Conservation (phyloP, 2,797 vertebrate genomes). For the Onychomys leucogaster region DNA sequence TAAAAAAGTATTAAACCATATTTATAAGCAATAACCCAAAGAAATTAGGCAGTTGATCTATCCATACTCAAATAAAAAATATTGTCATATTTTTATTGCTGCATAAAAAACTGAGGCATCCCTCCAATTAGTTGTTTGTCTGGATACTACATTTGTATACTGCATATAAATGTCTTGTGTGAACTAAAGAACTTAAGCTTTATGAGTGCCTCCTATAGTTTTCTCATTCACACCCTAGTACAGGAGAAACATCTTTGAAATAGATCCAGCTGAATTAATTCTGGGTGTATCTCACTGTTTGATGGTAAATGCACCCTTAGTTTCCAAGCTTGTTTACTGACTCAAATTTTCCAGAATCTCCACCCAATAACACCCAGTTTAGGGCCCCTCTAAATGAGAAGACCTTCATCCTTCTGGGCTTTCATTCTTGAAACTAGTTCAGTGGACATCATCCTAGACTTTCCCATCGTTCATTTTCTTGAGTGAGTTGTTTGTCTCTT, state of each 20-base stretch:
- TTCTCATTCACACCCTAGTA: not conserved
- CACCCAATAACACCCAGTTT: not conserved
- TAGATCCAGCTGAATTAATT: not conserved
- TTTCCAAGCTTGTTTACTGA: not conserved
- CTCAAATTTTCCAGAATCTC: not conserved
- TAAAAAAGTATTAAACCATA: not conserved
- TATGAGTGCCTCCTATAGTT: not conserved
- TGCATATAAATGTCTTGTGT: not conserved
- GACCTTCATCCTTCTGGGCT: not conserved
- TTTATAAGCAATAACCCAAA: not conserved
- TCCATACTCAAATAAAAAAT: not conserved
- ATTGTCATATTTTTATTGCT: not conserved
- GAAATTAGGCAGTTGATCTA: not conserved
- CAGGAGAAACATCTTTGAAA: not conserved
- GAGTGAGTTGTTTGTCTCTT: not conserved
- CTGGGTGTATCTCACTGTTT: not conserved
- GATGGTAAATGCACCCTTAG: not conserved
- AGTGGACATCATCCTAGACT: not conserved
- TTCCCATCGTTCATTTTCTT: conserved; percentile 9
- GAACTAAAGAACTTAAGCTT: not conserved
- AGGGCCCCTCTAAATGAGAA: not conserved
- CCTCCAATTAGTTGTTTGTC: not conserved
- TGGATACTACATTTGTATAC: not conserved
- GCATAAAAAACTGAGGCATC: not conserved
- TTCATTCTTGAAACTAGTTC: not conserved